Base-by-base conservation (phyloP, 2,888 invertebrate genomes). In the Cheiracanthium punctorium region DNA sequence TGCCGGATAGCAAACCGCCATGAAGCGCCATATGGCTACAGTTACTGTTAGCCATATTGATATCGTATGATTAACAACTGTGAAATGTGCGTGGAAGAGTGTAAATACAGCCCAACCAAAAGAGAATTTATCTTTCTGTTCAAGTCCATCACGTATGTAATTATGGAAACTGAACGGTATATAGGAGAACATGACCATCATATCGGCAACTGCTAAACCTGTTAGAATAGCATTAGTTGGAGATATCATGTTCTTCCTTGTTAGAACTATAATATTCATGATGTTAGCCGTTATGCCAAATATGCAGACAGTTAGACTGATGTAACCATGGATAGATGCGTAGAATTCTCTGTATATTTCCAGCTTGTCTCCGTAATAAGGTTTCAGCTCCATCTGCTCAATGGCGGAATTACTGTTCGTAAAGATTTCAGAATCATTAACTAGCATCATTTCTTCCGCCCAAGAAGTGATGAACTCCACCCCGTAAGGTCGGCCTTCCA, bases 31-130 rank as follows among this genome's bases (percentile, higher is more conserved):
- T 17, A 98, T 95, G 0, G 98, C 98, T 87, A 98, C 92, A 0
- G 96, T 96, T 0, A 98, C 96, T 0, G 98, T 98, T 89, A 98
- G 92, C 94, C 96, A 97, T 89, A 97, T 97, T 0, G 97, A 96
- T 88, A 97, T 96, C 0, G 98, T 97, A 91, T 97, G 96, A n/a
- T n/a, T n/a, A n/a, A n/a, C n/a, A n/a, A n/a, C n/a, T n/a, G n/a
- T n/a, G n/a, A n/a, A n/a, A n/a, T 96, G 95, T 29, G 96, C 96
- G 92, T 98, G 97, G 90, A 97, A 96, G 89, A 96, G 94, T n/a
- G 96, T 95, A 91, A 96, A 96, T 30, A 95, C 93, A 0, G 96
- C 94, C 95, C 96, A 96, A 1, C 94, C 93, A 91, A 96, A 96
- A 0, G 95, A 94, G 92, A 72, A 88, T 41, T 82, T 82, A 8